A percentile compares a stretch with the other conserved stretches of the same genome.
phyloP scores from a whole-genome alignment of 2,113 vertebrate species.

The Toxostoma redivivum region DNA sequence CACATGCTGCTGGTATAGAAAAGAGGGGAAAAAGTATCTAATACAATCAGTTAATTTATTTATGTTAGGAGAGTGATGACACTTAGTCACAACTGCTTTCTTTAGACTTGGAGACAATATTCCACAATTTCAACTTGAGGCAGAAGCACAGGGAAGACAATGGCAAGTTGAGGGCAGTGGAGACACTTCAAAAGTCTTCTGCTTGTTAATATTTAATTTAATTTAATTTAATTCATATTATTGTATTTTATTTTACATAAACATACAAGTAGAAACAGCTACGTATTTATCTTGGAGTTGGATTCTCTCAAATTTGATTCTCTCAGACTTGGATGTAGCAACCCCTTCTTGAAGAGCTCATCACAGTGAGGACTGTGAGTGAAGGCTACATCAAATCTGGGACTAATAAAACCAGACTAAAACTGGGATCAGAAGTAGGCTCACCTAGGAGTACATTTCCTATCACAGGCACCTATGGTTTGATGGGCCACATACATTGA shows the following conservation, averaged over 20 bases:
- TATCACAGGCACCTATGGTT: slow-evolving; percentile 18
- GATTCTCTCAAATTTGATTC: neutral
- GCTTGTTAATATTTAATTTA: neutral
- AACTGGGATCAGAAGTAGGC: neutral
- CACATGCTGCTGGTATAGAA: neutral
- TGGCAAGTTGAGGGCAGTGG: neutral
- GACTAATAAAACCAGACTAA: neutral
- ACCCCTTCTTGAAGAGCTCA: neutral
- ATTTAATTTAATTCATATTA: neutral
- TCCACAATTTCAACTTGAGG: neutral
- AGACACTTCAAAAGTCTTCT: neutral
- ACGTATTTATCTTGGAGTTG: neutral
- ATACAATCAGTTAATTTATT: neutral
- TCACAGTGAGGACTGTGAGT: neutral
- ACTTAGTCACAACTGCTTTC: neutral
- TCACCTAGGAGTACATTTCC: slow-evolving; percentile 36
- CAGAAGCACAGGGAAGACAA: neutral
- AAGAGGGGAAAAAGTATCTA: neutral
- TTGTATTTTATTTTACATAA: neutral
- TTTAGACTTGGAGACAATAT: neutral
- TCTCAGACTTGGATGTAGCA: neutral
- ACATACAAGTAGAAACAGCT: neutral
- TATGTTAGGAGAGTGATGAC: neutral
- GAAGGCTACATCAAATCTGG: neutral
- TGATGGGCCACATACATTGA: slow-evolving; percentile 42